phyloP scores from a whole-genome alignment of 1,140 invertebrate species.

The Ceratina japonica region DNA sequence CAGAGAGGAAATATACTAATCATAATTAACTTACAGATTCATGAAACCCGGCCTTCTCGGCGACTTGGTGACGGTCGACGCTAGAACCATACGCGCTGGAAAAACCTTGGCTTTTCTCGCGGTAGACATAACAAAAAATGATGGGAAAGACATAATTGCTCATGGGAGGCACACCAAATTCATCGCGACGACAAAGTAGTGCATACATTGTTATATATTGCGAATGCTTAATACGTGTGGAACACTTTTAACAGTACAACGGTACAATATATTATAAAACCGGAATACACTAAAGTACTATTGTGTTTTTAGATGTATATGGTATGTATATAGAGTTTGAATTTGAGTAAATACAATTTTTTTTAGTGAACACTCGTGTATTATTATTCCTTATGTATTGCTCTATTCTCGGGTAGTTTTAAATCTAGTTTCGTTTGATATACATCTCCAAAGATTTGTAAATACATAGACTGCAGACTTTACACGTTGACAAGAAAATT shows the following conservation, averaged over 20 bases:
- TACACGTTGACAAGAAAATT: too few relatives aligned
- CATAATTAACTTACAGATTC: conserved; percentile 81
- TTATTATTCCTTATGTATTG: not conserved
- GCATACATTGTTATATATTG: not conserved
- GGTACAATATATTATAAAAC: conserved; percentile 5
- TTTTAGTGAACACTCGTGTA: not conserved
- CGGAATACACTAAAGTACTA: not conserved
- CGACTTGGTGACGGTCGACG: conserved; percentile 89
- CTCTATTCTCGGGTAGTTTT: not conserved
- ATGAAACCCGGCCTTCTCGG: conserved; percentile 87
- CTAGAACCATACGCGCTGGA: conserved; percentile 88
- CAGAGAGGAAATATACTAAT: too few relatives aligned
- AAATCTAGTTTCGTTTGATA: not conserved
- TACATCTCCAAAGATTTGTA: not conserved
- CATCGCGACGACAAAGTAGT: conserved; percentile 74
- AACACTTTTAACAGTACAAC: not conserved
- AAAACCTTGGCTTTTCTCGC: conserved; percentile 89
- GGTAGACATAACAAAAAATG: conserved; percentile 87
- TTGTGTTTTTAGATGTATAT: not conserved
- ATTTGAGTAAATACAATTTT: conserved; percentile 3
- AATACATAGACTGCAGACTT: too few relatives aligned
- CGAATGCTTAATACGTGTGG: conserved; percentile 1
- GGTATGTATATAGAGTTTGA: not conserved
- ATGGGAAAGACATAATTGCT: conserved; percentile 85
- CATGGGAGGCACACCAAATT: conserved; percentile 91